Base-by-base conservation (phyloP, 2,113 vertebrate species). In the Boleophthalmus pectinirostris region DNA sequence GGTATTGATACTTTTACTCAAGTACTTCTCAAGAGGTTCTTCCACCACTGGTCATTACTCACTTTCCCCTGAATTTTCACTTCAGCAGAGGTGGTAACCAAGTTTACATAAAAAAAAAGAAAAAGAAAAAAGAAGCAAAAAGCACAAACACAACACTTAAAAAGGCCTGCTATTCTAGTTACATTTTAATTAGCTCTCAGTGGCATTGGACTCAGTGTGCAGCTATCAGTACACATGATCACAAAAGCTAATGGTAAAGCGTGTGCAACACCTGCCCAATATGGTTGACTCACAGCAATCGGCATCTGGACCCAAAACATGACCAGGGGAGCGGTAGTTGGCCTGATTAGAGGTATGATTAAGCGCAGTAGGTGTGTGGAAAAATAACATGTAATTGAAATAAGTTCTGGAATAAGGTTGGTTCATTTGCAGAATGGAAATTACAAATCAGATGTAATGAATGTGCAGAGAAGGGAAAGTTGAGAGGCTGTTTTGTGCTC, bases 301-400 rank as follows among this genome's bases (percentile, higher is more conserved):
- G 58, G 85, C 65, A 51, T 71, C 72, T 69, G 21, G 24, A 67
- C 66, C 68, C 57, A 60, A 79, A 57, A 67, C 35, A 23, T 43
- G 78, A 69, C 63, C 68, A 66, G 25, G 54, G 57, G 85, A 66
- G 54, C 71, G 69, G 71, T 58, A 76, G 47, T 56, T 24, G 35
- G 61, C 67, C 64, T 81, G 86, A 92, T 88, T 87, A 81, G 51
- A 85, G 33, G 79, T 78, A 67, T 81, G 76, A 90, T 88, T 90
- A 69, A 73, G 54, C 72, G 29, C 87, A 61, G 88, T 70, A 18
- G 81, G 80, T 65, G 66, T 20, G 18, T 3, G 6, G 76, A 18
- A 18, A 80, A 75, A 69, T 69, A 72, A 38, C 68, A 58, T 67
- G 57, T 61, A 64, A 57, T 75, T 54, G 78, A 54, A 75, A 87